phyloP scores from a whole-genome alignment of 2,888 invertebrate genomes.

The Idaea biselata region DNA sequence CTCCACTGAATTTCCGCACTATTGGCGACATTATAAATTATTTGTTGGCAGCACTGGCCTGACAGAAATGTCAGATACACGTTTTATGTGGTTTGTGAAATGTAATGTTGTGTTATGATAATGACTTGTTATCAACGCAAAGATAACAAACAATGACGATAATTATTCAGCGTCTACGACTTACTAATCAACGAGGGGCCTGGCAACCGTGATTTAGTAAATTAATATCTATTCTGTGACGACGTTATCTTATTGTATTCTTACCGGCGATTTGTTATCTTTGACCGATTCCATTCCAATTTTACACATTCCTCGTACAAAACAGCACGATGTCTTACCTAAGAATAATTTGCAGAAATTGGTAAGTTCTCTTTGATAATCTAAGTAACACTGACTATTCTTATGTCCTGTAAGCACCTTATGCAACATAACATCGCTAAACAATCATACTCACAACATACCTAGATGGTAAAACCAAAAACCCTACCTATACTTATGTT shows the following conservation, averaged over 20 bases:
- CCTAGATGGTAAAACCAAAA: too few relatives aligned
- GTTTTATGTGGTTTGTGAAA: too few relatives aligned
- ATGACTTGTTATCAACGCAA: conserved; percentile 21
- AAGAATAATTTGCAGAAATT: conserved; percentile 50
- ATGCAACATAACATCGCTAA: too few relatives aligned
- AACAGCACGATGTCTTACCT: conserved; percentile 54
- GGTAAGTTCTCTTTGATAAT: conserved; percentile 43
- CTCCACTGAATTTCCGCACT: too few relatives aligned
- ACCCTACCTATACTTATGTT: too few relatives aligned
- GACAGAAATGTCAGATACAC: too few relatives aligned
- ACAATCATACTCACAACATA: too few relatives aligned
- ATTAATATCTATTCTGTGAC: too few relatives aligned
- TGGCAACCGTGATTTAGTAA: conserved; percentile 28
- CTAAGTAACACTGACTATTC: too few relatives aligned
- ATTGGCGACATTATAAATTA: too few relatives aligned
- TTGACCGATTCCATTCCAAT: conserved; percentile 19
- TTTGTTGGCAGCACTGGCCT: too few relatives aligned
- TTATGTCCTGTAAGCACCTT: too few relatives aligned
- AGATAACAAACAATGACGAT: conserved; percentile 6
- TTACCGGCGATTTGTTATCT: conserved; percentile 39
- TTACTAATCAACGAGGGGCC: conserved; percentile 27
- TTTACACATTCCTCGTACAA: conserved; percentile 3
- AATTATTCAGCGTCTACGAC: conserved; percentile 18
- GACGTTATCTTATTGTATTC: conserved; percentile 35
- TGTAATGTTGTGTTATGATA: neutral